These are phyloP conservation scores for Meleagris gallopavo DNA, from an alignment of 2,113 vertebrate species.

Conservation along the genomic window DNA sequence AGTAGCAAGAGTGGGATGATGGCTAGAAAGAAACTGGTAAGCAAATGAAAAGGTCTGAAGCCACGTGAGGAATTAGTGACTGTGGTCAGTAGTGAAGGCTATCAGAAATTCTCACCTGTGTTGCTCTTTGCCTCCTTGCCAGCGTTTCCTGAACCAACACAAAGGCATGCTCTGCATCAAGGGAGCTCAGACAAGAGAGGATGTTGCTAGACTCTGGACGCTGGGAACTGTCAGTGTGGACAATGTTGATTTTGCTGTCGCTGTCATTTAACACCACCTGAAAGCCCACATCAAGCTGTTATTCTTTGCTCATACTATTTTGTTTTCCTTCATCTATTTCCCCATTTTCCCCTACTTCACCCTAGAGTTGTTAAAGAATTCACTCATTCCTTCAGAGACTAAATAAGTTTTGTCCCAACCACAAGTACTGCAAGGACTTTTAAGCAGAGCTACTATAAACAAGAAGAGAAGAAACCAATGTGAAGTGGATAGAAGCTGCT, in stretches of 20 bases:
- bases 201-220: not conserved
- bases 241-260: conserved; percentile 17
- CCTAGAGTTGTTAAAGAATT: not conserved
- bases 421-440: not conserved
- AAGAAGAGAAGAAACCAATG: not conserved
- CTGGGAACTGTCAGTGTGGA: conserved; percentile 11
- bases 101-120: conserved; percentile 66
- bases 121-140: conserved; percentile 59
- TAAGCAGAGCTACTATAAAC: not conserved
- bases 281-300: conserved; percentile 57
- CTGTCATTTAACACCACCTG: conserved; percentile 71
- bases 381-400: not conserved
- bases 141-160: conserved; percentile 71
- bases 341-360: not conserved
- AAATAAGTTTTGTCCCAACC: not conserved
- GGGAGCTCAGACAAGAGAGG: conserved; percentile 6
- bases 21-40: not conserved
- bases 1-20: not conserved
- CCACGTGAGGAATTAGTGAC: not conserved
- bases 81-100: not conserved
- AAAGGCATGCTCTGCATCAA: conserved; percentile 52
- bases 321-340: not conserved
- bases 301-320: not conserved
- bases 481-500: not conserved
- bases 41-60: not conserved